Conservation (phyloP, 1,140 invertebrate genomes). For the Catajapyx aquilonaris region DNA sequence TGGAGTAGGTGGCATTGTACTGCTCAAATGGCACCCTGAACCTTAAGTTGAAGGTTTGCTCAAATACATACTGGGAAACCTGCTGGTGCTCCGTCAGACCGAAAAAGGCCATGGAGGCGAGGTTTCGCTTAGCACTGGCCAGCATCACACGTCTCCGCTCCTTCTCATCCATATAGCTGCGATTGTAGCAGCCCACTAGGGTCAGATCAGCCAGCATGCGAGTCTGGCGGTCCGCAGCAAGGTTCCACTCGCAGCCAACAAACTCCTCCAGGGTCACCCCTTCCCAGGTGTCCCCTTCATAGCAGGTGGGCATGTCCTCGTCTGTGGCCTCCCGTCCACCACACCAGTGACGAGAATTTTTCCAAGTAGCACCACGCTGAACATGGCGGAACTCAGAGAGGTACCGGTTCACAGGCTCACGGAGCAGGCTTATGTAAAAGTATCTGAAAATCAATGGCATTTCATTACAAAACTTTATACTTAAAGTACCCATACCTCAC, state of each 20-base stretch:
- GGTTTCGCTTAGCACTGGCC: conserved; percentile 83
- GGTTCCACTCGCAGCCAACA: conserved; percentile 70
- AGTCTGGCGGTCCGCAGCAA: conserved; percentile 90
- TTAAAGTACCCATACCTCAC: too few relatives aligned
- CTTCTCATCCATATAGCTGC: conserved; percentile 39
- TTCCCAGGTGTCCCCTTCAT: conserved; percentile 39
- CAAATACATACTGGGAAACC: conserved; percentile 89
- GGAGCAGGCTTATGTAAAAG: conserved; percentile 87
- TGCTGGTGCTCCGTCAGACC: conserved; percentile 86
- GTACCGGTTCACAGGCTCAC: conserved; percentile 76
- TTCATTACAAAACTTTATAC: too few relatives aligned
- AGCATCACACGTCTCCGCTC: conserved; percentile 64
- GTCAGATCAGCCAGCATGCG: conserved; percentile 91
- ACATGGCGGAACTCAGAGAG: conserved; percentile 90
- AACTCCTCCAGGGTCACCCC: conserved; percentile 62
- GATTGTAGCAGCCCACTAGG: conserved; percentile 88
- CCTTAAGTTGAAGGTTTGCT: conserved; percentile 85
- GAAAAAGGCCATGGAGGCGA: conserved; percentile 88
- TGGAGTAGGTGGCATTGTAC: conserved; percentile 70
- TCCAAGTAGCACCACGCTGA: conserved; percentile 93
- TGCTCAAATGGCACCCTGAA: conserved; percentile 75
- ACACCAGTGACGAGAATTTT: conserved; percentile 60
- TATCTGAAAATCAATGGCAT: too few relatives aligned
- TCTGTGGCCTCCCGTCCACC: conserved; percentile 55
- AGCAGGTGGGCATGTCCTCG: conserved; percentile 55